Evolutionary conservation across 2,888 invertebrate genomes (phyloP).

Genomic region (Ormyrus thymus): DNA sequence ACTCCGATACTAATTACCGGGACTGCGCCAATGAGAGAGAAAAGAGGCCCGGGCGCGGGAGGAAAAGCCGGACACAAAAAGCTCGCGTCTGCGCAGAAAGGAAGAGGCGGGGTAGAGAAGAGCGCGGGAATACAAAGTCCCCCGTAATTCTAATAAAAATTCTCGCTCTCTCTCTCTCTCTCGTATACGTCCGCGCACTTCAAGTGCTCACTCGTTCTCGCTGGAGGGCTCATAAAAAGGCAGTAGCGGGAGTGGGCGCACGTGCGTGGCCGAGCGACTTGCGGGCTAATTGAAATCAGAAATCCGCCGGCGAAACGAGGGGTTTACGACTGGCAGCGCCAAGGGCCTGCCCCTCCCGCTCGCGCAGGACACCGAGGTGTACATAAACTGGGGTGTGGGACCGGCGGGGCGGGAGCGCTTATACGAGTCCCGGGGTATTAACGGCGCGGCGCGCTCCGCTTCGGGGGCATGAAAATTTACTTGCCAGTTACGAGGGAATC

Average conservation of each 20-base stretch:
- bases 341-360: not conserved
- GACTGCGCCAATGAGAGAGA: not conserved
- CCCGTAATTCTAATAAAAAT: constrained; percentile 7
- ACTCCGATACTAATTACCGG: too few relatives aligned
- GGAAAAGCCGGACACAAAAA: not conserved
- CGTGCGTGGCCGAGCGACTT: constrained; percentile 16
- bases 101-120: not conserved
- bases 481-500: constrained; percentile 38
- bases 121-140: not conserved
- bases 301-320: constrained; percentile 46
- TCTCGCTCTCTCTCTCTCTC: not conserved
- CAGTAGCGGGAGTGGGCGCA: constrained; percentile 7
- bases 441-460: not conserved
- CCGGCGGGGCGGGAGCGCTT: not conserved
- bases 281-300: constrained; percentile 49
- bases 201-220: constrained; percentile 3
- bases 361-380: not conserved
- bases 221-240: constrained; percentile 27
- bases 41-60: not conserved
- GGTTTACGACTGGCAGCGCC: constrained; percentile 24
- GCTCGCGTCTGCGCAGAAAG: not conserved
- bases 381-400: not conserved
- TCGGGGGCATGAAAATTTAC: constrained; percentile 43
- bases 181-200: not conserved
- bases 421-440: not conserved